Evolutionary conservation across 2,113 vertebrate genomes (phyloP), one percentile per base, ranked within the genome.

Genomic region (Typhlomys cinereus): DNA sequence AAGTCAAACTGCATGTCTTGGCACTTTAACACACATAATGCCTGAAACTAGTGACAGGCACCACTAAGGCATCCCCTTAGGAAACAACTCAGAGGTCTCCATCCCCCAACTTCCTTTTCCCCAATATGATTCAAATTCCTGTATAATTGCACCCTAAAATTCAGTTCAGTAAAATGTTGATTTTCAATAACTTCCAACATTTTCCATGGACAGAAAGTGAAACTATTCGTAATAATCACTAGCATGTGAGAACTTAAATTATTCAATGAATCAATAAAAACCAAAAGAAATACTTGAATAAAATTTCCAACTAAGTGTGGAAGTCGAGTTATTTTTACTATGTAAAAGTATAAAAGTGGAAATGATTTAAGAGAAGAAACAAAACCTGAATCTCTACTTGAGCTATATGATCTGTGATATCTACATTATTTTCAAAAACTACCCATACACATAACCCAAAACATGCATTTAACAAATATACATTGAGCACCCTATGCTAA

Each of bases 231-330:
- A n/a, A n/a, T n/a, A n/a, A 75, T 79, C 23, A 84, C 2, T 66
- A 57, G 29, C 10, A 94, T 14, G 59, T 0, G 88, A 67, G 21
- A 78, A 79, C 11, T 61, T 85, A 18, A 11, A 2, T 74, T 86
- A 54, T 39, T 92, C 62, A 78, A 23, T n/a, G 18, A 87, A 54
- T 46, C 66, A 88, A 86, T 57, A 73, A 73, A 91, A 69, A 61
- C 23, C 39, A 84, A 87, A 76, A 75, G 64, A 78, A 4, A 80
- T 0, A 44, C 31, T 61, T 81, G 2, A 57, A 27, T 64, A 15
- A 46, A 86, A 91, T 64, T 69, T 44, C 39, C 44, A 92, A 13
- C 75, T 67, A 86, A 46, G 36, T 87, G 3, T 8, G 75, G 36
- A 46, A 46, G 78, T 0, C 85, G 59, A 52, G 18, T 31, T 82